Evolutionary conservation across 23 tunicate species (phyloP).

Genomic region (Ciona savignyi): DNA sequence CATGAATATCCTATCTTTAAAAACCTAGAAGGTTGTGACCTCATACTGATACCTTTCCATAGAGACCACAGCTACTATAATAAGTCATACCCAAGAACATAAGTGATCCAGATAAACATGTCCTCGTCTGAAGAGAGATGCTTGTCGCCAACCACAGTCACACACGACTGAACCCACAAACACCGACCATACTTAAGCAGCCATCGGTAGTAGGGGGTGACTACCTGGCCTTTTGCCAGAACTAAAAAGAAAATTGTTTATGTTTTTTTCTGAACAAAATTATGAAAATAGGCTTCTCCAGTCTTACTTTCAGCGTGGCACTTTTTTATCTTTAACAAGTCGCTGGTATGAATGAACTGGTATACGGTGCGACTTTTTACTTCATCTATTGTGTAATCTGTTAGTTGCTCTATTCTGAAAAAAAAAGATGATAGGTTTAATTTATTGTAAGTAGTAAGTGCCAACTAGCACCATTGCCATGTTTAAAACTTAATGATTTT

Average conservation of each 20-base stretch:
- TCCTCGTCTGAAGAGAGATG: conserved; percentile 36
- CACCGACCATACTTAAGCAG: conserved; percentile 39
- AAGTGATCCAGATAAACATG: conserved; percentile 43
- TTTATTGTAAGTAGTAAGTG: too few species aligned
- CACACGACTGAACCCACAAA: conserved; percentile 59
- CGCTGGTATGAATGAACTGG: conserved; percentile 57
- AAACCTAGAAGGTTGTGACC: too few species aligned
- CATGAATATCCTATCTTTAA: too few species aligned
- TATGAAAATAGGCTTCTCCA: background rate
- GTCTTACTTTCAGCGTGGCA: conserved; percentile 63
- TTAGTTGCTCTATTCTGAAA: conserved; percentile 22
- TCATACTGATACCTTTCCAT: too few species aligned
- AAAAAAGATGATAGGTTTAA: too few species aligned
- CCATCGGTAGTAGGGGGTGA: conserved; percentile 70
- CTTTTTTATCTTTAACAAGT: conserved; percentile 29
- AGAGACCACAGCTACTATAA: too few species aligned
- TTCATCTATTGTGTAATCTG: conserved; percentile 37
- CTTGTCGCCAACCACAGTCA: conserved; percentile 31
- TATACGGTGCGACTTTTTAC: conserved; percentile 45
- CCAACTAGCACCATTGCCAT: too few species aligned
- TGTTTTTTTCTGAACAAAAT: too few species aligned
- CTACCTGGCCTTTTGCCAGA: conserved; percentile 46
- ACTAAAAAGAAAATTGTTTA: conserved; percentile 16
- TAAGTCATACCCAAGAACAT: conserved; percentile 43
- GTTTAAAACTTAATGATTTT: too few species aligned